Percentiles rank a stretch among this genome's conserved stretches.
phyloP scores from a whole-genome alignment of 2,888 invertebrate genomes.

The Epinotia demarniana region DNA sequence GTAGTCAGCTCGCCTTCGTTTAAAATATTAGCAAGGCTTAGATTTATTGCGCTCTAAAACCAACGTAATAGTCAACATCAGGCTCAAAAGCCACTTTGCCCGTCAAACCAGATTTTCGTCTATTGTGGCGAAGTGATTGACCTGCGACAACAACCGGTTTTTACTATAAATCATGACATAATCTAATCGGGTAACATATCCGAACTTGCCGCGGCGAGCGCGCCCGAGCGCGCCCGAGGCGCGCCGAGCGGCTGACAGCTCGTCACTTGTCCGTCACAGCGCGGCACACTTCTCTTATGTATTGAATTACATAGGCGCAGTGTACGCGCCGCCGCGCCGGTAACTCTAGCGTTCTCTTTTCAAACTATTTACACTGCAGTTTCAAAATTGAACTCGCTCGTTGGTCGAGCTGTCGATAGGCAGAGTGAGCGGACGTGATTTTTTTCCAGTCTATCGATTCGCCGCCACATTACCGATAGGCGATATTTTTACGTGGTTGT shows the following conservation, averaged over 20 bases:
- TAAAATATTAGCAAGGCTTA: conserved; percentile 21
- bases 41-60: conserved; percentile 25
- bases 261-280: conserved; percentile 78
- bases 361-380: conserved; percentile 64
- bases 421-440: conserved; percentile 47
- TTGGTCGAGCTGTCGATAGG: conserved; percentile 52
- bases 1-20: background rate
- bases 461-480: conserved; percentile 54
- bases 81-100: conserved; percentile 59
- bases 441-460: conserved; percentile 61
- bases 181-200: conserved; percentile 68
- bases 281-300: conserved; percentile 77
- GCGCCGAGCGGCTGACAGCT: conserved; percentile 75
- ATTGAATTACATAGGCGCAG: conserved; percentile 75
- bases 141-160: conserved; percentile 71
- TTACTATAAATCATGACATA: conserved; percentile 73
- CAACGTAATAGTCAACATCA: conserved; percentile 42
- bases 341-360: conserved; percentile 67
- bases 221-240: conserved; percentile 63
- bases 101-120: conserved; percentile 56
- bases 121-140: conserved; percentile 69
- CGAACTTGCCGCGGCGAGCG: conserved; percentile 61
- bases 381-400: conserved; percentile 67
- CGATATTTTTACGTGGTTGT: conserved; percentile 63
- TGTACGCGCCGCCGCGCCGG: conserved; percentile 67